Evolutionary conservation across 2,888 invertebrate species (phyloP).

Genomic region (Himalopsyche anomala): DNA sequence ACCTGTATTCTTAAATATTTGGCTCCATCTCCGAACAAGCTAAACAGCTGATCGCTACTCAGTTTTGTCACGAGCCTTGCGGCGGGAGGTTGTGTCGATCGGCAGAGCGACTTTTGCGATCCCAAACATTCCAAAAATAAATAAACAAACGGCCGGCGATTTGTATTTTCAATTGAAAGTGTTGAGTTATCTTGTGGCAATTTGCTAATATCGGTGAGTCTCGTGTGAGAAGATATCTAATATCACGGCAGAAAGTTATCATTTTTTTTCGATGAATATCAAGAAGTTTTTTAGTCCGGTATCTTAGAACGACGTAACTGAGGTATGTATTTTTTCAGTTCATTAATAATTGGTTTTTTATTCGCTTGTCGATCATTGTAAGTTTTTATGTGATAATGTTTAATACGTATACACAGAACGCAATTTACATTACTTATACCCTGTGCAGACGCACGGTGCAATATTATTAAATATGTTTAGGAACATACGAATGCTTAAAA

Average conservation of each 20-base stretch:
- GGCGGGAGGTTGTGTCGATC: constrained; percentile 40
- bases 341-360: neutral
- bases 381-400: constrained; percentile 2
- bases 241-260: neutral
- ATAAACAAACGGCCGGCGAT: constrained; percentile 1
- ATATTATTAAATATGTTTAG: too few species aligned
- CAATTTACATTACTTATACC: neutral
- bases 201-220: neutral
- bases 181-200: neutral
- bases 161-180: constrained; percentile 14
- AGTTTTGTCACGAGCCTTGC: constrained; percentile 35
- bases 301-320: constrained; percentile 5
- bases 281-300: constrained; percentile 36
- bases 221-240: neutral
- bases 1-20: constrained; percentile 15
- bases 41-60: neutral
- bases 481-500: too few species aligned
- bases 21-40: neutral
- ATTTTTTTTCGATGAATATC: constrained; percentile 21
- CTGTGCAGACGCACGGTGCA: neutral
- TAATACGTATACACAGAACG: neutral
- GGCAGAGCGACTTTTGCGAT: constrained; percentile 13
- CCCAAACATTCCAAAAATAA: constrained; percentile 23
- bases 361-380: constrained; percentile 8
- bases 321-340: constrained; percentile 19